phyloP scores from a whole-genome alignment of 2,888 invertebrate genomes.

The Panorpa germanica region DNA sequence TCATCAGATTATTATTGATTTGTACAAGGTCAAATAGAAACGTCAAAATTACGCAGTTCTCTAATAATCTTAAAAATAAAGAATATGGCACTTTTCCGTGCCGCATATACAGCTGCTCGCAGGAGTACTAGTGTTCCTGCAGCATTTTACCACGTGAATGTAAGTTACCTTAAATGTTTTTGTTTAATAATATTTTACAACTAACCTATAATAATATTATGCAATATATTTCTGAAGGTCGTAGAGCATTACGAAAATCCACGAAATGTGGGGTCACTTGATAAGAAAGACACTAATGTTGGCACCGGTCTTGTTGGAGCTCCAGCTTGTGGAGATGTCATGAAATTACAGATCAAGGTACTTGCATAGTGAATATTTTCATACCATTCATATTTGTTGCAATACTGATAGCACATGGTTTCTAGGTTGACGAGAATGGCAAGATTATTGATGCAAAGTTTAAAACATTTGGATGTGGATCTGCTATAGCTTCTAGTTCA shows the following conservation, averaged over 20 bases:
- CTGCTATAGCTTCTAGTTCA: slow-evolving; percentile 96
- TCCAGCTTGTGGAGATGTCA: slow-evolving; percentile 98
- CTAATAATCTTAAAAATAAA: too few species aligned
- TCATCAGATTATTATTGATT: too few species aligned
- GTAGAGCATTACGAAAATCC: slow-evolving; percentile 99
- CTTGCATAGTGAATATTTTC: not conserved
- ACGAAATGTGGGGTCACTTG: slow-evolving; percentile 90
- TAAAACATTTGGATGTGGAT: slow-evolving; percentile 99
- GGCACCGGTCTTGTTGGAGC: slow-evolving; percentile 98
- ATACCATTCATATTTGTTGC: too few species aligned
- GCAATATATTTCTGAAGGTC: slow-evolving; percentile 37
- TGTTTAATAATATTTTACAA: slow-evolving; percentile 10
- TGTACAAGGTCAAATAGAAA: too few species aligned
- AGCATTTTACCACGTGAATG: slow-evolving; percentile 57
- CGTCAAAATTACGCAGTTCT: too few species aligned
- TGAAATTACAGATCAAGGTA: slow-evolving; percentile 91
- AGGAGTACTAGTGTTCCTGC: slow-evolving; percentile 29
- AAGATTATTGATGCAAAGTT: slow-evolving; percentile 98
- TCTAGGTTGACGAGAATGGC: slow-evolving; percentile 76
- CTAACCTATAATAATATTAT: slow-evolving; percentile 7
- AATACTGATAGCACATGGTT: too few species aligned
- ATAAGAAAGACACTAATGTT: slow-evolving; percentile 82
- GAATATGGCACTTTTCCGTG: too few species aligned
- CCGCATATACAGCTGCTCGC: too few species aligned
- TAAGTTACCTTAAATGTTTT: slow-evolving; percentile 24